phyloP scores from a whole-genome alignment of 2,797 vertebrate genomes.

The Hemitrygon akajei region DNA sequence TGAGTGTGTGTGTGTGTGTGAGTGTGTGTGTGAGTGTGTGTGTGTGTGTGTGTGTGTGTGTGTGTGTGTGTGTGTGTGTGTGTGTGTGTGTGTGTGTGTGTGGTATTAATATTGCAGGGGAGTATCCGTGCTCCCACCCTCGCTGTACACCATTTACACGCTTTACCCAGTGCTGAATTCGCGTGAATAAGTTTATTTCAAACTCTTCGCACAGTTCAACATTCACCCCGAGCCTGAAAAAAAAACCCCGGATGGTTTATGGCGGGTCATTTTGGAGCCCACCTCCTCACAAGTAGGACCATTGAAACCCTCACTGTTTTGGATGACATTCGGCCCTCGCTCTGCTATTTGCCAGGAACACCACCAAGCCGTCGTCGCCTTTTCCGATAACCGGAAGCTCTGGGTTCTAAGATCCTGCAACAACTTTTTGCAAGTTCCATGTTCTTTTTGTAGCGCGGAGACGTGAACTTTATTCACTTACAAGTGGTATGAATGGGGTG shows the following conservation, averaged over 20 bases:
- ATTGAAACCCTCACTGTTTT: not conserved
- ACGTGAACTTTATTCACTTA: not conserved
- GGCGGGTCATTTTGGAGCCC: not conserved
- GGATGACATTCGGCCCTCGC: not conserved
- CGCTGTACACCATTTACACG: not conserved
- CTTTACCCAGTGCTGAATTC: not conserved
- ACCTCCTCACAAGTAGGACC: not conserved
- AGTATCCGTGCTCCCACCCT: not conserved
- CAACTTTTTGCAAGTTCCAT: no score
- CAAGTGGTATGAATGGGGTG: not conserved
- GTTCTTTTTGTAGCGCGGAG: not conserved
- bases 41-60: no score
- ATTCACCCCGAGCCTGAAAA: not conserved
- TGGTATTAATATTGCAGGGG: not conserved
- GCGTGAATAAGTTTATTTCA: not conserved
- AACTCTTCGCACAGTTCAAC: not conserved
- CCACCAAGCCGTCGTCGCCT: not conserved
- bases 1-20: no score
- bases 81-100: no score
- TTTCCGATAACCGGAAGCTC: not conserved
- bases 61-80: no score
- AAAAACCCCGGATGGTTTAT: not conserved
- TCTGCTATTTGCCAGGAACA: not conserved
- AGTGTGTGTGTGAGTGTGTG: no score
- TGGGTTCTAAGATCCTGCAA: not conserved